Evolutionary conservation across 92 coral and sea anemone genomes (phyloP).

Genomic region (Muricea muricata): DNA sequence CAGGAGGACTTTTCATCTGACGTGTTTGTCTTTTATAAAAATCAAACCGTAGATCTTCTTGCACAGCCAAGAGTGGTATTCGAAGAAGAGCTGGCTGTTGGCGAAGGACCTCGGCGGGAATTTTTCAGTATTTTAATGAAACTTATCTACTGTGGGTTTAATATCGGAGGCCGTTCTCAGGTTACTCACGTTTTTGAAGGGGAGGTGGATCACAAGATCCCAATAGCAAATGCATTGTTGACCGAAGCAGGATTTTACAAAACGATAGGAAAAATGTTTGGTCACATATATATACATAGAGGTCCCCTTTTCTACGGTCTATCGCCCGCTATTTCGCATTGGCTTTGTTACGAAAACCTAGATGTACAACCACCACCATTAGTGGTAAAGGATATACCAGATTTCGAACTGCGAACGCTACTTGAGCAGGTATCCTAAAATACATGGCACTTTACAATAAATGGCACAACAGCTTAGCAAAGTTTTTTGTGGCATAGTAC

Average conservation of each 20-base stretch:
- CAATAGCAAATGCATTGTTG: not conserved
- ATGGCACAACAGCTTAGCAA: no score
- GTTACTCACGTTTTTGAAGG: slow-evolving; percentile 4
- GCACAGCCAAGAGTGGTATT: slow-evolving; percentile 8
- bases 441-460: no score
- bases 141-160: not conserved
- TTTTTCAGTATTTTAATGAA: not conserved
- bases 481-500: no score
- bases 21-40: slow-evolving; percentile 10
- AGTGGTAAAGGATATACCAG: not conserved
- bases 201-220: no score
- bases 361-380: not conserved
- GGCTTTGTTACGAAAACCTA: not conserved
- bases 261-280: not conserved
- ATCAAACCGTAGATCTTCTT: slow-evolving; percentile 2
- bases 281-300: not conserved
- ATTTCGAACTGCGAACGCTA: not conserved
- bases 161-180: not conserved
- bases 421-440: slow-evolving; percentile 1
- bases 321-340: not conserved
- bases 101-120: not conserved
- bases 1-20: slow-evolving; percentile 22
- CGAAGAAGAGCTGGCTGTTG: slow-evolving; percentile 1
- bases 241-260: slow-evolving; percentile 3
- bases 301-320: not conserved